Conservation (phyloP, 2,113 vertebrate species). For the Plectropomus leopardus region DNA sequence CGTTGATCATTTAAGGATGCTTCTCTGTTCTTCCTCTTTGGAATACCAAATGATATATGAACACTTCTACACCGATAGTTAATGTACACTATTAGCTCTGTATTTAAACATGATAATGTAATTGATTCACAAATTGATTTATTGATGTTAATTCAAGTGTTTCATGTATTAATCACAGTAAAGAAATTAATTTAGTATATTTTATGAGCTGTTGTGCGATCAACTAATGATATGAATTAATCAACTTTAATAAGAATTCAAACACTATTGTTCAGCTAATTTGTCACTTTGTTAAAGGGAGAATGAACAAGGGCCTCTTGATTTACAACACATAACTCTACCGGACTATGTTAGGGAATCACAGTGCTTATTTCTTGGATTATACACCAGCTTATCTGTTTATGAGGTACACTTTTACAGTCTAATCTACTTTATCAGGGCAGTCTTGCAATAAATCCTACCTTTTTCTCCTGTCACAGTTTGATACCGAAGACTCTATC, state of each 20-base stretch:
- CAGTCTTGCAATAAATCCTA: neutral
- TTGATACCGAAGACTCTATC: neutral
- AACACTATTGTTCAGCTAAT: slow-evolving; percentile 88
- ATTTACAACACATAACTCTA: slow-evolving; percentile 80
- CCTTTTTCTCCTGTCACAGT: neutral
- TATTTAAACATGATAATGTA: slow-evolving; percentile 86
- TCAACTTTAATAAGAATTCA: slow-evolving; percentile 91
- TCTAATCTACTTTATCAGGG: neutral
- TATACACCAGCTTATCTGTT: neutral
- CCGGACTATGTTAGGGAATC: slow-evolving; percentile 58
- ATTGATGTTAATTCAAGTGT: slow-evolving; percentile 88
- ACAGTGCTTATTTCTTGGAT: slow-evolving; percentile 34
- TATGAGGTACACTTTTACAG: neutral
- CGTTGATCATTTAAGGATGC: slow-evolving; percentile 83
- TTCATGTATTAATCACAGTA: slow-evolving; percentile 84
- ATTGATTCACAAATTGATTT: slow-evolving; percentile 90
- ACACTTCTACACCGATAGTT: slow-evolving; percentile 75
- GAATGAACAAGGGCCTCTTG: slow-evolving; percentile 83
- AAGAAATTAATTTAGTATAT: slow-evolving; percentile 86
- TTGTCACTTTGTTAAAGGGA: slow-evolving; percentile 85
- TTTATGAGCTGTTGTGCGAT: slow-evolving; percentile 86
- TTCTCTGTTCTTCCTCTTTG: slow-evolving; percentile 69
- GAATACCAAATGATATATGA: slow-evolving; percentile 80
- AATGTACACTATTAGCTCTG: slow-evolving; percentile 84
- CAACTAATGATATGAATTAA: slow-evolving; percentile 89